Evolutionary conservation across 2,113 vertebrate genomes (phyloP).

Genomic region (Leuciscus idus): DNA sequence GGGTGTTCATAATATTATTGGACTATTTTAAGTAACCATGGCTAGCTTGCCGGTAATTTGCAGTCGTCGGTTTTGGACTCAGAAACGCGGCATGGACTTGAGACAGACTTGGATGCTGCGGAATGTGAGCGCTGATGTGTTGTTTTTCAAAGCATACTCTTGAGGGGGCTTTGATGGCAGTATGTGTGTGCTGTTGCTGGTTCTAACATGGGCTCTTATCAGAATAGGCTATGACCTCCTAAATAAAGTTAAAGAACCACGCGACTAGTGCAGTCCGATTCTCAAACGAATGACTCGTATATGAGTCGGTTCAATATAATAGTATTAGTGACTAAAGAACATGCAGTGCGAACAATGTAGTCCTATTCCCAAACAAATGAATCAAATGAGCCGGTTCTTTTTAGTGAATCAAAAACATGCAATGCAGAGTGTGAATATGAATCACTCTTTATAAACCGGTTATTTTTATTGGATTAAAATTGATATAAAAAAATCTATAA

Average conservation of each 20-base stretch:
- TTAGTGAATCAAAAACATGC: not conserved
- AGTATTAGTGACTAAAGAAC: no score
- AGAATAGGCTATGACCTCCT: not conserved
- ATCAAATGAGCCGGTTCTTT: not conserved
- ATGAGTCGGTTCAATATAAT: not conserved
- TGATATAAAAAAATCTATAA: no score
- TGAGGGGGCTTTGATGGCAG: conserved; percentile 3
- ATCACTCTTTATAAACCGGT: no score
- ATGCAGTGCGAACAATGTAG: not conserved
- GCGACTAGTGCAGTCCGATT: not conserved
- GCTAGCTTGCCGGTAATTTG: conserved; percentile 20
- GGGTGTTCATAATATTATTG: conserved; percentile 13
- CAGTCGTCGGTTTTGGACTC: not conserved
- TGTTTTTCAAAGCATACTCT: conserved; percentile 1
- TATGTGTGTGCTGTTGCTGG: not conserved
- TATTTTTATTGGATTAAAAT: no score
- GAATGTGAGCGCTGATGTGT: not conserved
- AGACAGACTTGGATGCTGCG: not conserved
- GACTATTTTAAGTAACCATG: conserved; percentile 11
- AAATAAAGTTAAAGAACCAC: not conserved
- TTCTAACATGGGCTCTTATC: not conserved
- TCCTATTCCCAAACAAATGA: not conserved
- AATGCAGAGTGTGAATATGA: not conserved
- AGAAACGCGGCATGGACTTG: not conserved
- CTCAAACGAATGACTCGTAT: not conserved